phyloP scores from a whole-genome alignment of 2,797 vertebrate species.

The Cuniculus paca region DNA sequence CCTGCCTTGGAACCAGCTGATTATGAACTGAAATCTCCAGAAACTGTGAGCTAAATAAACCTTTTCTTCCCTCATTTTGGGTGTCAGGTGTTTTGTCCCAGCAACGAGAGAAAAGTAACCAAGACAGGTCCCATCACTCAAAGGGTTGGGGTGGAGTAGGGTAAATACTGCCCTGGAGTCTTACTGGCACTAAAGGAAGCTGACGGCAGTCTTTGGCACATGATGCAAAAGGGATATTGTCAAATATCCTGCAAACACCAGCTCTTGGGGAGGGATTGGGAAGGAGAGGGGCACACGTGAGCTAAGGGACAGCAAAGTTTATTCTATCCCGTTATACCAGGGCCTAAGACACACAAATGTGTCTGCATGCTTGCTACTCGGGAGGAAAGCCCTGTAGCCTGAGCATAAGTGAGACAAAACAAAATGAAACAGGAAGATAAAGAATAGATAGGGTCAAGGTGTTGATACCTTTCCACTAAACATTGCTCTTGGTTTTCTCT shows the following conservation, averaged over 20 bases:
- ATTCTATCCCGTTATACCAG: not conserved
- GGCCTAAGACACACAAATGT: not conserved
- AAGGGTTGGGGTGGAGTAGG: not conserved
- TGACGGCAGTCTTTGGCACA: slow-evolving; percentile 64
- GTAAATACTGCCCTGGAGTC: slow-evolving; percentile 12
- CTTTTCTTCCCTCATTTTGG: too few relatives aligned
- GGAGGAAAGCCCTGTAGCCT: not conserved
- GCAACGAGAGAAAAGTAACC: too few relatives aligned
- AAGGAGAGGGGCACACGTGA: not conserved
- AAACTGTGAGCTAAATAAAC: too few relatives aligned
- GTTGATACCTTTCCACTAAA: not conserved
- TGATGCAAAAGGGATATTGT: slow-evolving; percentile 62
- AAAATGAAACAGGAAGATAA: not conserved
- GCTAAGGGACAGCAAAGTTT: slow-evolving; percentile 26
- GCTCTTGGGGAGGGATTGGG: not conserved
- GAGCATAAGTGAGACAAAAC: not conserved
- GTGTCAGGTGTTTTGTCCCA: too few relatives aligned
- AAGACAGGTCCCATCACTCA: not conserved
- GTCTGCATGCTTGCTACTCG: not conserved
- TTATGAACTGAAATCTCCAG: too few relatives aligned
- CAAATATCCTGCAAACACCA: slow-evolving; percentile 64
- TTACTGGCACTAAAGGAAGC: slow-evolving; percentile 50
- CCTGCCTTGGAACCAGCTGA: too few relatives aligned
- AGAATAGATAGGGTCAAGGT: not conserved
- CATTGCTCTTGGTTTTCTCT: slow-evolving; percentile 10